These are phyloP conservation scores for Casuarius casuarius DNA, from an alignment of 2,113 vertebrate species.

Conservation along the genomic window DNA sequence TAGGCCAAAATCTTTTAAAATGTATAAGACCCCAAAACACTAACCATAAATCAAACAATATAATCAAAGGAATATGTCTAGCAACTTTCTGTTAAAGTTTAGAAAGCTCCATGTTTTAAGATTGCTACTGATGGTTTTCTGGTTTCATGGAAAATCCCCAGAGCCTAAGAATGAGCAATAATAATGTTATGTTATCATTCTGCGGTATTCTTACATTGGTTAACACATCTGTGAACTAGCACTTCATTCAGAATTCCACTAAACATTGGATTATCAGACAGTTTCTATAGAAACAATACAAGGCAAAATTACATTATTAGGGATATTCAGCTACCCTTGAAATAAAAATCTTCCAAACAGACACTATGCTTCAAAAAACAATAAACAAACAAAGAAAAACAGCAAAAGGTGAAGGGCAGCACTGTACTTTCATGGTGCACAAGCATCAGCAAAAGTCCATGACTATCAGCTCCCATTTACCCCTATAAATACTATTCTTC, in stretches of 20 bases:
- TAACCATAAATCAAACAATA: not conserved
- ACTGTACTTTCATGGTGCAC: not conserved
- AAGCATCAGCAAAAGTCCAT: not conserved
- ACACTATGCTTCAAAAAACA: not conserved
- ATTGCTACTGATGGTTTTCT: fast-evolving
- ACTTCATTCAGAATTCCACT: not conserved
- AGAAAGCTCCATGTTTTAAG: not conserved
- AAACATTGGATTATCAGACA: not conserved
- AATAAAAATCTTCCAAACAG: not conserved
- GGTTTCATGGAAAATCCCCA: not conserved
- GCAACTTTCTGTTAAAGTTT: not conserved
- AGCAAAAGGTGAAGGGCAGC: not conserved
- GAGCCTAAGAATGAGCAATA: not conserved
- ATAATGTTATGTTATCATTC: not conserved
- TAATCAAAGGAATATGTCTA: not conserved
- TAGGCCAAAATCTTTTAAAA: not conserved
- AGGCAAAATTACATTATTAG: not conserved
- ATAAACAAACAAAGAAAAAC: not conserved
- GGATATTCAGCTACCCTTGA: not conserved
- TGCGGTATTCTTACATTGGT: fast-evolving
- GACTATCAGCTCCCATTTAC: not conserved
- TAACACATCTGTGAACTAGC: not conserved
- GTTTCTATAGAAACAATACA: not conserved
- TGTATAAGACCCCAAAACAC: not conserved
- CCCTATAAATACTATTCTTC: fast-evolving